Evolutionary conservation across 2,113 vertebrate genomes (phyloP).

Genomic region (Actenoides hombroni): DNA sequence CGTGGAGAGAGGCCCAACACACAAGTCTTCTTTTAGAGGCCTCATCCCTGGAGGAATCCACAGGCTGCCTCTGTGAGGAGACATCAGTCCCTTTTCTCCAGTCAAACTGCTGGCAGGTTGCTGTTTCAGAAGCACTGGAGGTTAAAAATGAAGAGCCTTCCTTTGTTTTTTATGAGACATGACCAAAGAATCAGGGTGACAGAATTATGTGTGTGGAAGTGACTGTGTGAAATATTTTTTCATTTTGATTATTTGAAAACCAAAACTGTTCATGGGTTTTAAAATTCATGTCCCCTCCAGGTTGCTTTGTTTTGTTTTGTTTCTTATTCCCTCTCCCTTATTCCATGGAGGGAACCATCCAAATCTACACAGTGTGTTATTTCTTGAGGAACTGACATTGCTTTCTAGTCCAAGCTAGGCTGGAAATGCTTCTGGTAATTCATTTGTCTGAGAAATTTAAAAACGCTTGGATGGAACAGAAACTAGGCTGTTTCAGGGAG

Average conservation of each 20-base stretch:
- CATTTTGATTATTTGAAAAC: constrained; percentile 36
- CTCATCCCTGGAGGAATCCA: background rate
- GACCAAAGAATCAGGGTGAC: background rate
- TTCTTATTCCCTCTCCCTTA: constrained; percentile 17
- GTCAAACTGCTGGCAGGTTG: background rate
- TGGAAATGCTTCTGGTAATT: constrained; percentile 50
- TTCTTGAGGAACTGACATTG: constrained; percentile 17
- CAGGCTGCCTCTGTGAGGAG: background rate
- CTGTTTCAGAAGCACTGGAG: background rate
- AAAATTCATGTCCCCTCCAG: constrained; percentile 52
- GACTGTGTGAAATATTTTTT: background rate
- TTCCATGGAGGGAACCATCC: constrained; percentile 41
- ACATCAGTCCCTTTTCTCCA: background rate
- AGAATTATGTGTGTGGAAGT: background rate
- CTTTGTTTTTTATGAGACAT: background rate
- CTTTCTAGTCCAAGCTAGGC: background rate
- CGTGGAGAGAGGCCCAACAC: background rate
- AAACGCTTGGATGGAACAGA: background rate
- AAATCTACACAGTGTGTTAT: constrained; percentile 27
- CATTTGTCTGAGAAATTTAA: constrained; percentile 25
- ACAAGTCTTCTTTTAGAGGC: background rate
- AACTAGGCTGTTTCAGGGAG: background rate
- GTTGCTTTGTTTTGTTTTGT: constrained; percentile 35
- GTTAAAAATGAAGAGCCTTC: background rate
- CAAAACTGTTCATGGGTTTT: constrained; percentile 30